phyloP scores from a whole-genome alignment of 2,113 vertebrate species.

The Neolamprologus hecqui region DNA sequence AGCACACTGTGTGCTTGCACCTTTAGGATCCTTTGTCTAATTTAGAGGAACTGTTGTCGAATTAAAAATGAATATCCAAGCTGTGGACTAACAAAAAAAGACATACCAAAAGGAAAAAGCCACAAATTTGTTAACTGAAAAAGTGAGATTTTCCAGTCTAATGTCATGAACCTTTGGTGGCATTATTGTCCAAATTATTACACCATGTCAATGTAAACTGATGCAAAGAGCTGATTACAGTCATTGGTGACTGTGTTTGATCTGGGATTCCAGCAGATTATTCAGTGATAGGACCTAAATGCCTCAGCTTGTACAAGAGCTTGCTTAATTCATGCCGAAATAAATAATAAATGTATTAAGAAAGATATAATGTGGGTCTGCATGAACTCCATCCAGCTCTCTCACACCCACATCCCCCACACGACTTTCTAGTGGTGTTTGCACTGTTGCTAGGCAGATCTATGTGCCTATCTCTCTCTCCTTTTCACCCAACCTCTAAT shows the following conservation, averaged over 20 bases:
- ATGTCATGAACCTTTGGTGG: not conserved
- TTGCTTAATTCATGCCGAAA: not conserved
- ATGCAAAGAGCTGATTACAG: not conserved
- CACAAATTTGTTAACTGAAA: not conserved
- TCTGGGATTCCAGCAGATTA: not conserved
- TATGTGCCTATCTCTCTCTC: not conserved
- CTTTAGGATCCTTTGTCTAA: not conserved
- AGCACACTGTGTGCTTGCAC: not conserved
- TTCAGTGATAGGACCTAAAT: not conserved
- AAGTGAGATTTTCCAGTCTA: not conserved
- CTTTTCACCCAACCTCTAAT: slow-evolving; percentile 34
- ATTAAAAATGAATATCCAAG: not conserved
- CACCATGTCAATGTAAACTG: not conserved
- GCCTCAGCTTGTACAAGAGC: not conserved
- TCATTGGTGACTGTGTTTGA: not conserved
- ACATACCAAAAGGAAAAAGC: not conserved
- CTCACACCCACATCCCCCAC: slow-evolving; percentile 2
- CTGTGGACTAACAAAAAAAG: not conserved
- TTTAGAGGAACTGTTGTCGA: not conserved
- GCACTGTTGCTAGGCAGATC: slow-evolving; percentile 69
- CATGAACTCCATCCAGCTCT: not conserved
- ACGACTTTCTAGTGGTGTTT: slow-evolving; percentile 29
- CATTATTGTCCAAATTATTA: not conserved
- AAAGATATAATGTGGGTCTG: slow-evolving; percentile 1
- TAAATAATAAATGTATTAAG: slow-evolving; percentile 21